A percentile compares a stretch with the other conserved stretches of the same genome.
These are phyloP conservation scores for Cheilosia grossa DNA, from an alignment of 2,888 invertebrate genomes.

Conservation along the genomic window DNA sequence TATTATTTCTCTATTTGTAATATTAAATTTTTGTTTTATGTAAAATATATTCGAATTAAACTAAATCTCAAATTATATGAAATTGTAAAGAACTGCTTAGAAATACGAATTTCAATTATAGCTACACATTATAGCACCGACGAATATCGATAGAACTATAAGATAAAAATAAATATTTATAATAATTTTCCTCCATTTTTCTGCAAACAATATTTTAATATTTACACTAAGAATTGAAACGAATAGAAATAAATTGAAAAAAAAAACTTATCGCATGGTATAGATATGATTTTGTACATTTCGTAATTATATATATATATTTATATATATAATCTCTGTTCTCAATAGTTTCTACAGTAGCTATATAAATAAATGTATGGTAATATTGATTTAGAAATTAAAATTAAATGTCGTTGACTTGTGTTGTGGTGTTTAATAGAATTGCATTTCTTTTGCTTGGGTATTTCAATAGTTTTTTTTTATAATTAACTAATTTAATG, in stretches of 20 bases:
- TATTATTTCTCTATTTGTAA: slow-evolving; percentile 11
- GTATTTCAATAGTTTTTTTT: slow-evolving; percentile 25
- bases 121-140: slow-evolving; percentile 71
- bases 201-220: slow-evolving; percentile 55
- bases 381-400: slow-evolving; percentile 22
- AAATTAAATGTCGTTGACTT: slow-evolving; percentile 64
- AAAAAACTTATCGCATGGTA: slow-evolving; percentile 12
- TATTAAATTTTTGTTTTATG: background rate
- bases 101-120: slow-evolving; percentile 30
- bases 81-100: background rate
- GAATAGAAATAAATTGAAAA: slow-evolving; percentile 11
- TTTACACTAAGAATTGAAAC: slow-evolving; percentile 42
- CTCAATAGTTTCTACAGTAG: slow-evolving; percentile 25
- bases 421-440: slow-evolving; percentile 25
- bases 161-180: slow-evolving; percentile 43
- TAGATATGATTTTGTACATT: slow-evolving; percentile 64
- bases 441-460: slow-evolving; percentile 1
- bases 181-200: slow-evolving; percentile 20
- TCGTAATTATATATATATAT: background rate
- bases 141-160: slow-evolving; percentile 70
- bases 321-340: slow-evolving; percentile 46
- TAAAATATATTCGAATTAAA: slow-evolving; percentile 3
- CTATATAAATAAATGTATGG: slow-evolving; percentile 31
- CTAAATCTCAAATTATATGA: slow-evolving; percentile 10
- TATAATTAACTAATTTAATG: slow-evolving; percentile 32